Base-by-base conservation (phyloP, 1,140 invertebrate species). In the Brachionus manjavacas region DNA sequence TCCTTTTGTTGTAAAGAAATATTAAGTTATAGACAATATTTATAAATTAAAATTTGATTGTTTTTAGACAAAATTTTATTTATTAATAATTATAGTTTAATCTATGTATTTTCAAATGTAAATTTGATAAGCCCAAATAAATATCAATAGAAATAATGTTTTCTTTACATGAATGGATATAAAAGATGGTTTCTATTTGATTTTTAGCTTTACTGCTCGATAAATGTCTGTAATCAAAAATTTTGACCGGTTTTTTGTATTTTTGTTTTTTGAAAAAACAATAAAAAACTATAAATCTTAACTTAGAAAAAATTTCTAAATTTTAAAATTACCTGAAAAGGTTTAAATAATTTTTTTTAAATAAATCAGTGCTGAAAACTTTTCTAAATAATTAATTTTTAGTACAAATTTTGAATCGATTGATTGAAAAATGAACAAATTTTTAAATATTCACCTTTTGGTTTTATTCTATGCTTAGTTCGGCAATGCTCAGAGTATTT, bases 391-490 rank as follows among this genome's bases (percentile, higher is more conserved):
- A 20, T 6, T 6, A n/a, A 64, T n/a, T n/a, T n/a, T 11, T 9
- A 4, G 14, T 2, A 9, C 16, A 64, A 64, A 64, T 35, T 35
- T 35, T 35, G 31, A 35, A 7, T 35, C 31, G 31, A 35, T 35
- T 35, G 7, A 7, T 35, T 35, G 4, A 35, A 68, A 68, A 25
- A 35, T 31, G 9, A n/a, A 16, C n/a, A 46, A 46, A 46, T 46
- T 46, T 72, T 4, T 11, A 41, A 39, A 41, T n/a, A 41, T 41
- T 72, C 52, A 72, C 68, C 68, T 72, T 72, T 72, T 41, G 68
- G 68, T 76, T 76, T 76, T 12, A 76, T 76, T 46, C 43, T 46
- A 46, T 76, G 68, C 31, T 76, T 76, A 25, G 72, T 76, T 76
- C 72, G 14, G 46, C 23, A 76, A 76, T 76, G 3, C 3, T 49